These are phyloP conservation scores for Coccyzus lansbergi DNA, from an alignment of 2,797 vertebrate genomes.

Conservation along the genomic window DNA sequence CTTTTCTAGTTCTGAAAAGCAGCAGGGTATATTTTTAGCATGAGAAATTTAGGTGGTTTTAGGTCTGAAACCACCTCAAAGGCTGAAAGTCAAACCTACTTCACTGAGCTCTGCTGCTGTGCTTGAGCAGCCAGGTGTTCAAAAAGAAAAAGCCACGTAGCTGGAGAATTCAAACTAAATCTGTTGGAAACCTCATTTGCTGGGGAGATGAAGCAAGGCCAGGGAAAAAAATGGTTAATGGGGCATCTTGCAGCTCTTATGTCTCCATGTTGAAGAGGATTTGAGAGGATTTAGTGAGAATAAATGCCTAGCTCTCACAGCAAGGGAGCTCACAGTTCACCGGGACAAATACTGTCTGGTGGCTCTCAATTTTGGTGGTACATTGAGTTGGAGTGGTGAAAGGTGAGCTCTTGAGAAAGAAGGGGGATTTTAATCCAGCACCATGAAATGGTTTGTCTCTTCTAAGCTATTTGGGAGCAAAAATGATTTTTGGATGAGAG, in stretches of 20 bases:
- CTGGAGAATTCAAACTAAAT: neutral
- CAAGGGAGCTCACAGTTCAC: neutral
- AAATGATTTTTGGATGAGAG: neutral
- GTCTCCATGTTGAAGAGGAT: rapidly evolving
- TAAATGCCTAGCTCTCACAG: neutral
- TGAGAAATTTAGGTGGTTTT: neutral
- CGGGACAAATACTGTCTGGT: neutral
- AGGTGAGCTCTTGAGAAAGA: neutral
- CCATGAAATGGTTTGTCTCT: neutral
- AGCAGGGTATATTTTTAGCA: neutral
- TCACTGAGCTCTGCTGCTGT: neutral
- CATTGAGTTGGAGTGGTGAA: neutral
- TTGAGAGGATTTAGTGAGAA: neutral
- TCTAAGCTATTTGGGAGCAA: neutral
- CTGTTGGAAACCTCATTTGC: neutral
- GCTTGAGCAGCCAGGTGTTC: neutral
- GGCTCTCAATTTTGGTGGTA: neutral
- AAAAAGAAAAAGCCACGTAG: neutral
- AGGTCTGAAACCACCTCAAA: neutral
- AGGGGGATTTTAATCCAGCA: neutral
- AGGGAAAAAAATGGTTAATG: neutral
- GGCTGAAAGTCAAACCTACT: neutral
- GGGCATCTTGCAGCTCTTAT: neutral
- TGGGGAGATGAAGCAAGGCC: neutral
- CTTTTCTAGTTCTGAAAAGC: constrained; percentile 17